Evolutionary conservation across 2,888 invertebrate species (phyloP).

Genomic region (Liposcelis brunnea): DNA sequence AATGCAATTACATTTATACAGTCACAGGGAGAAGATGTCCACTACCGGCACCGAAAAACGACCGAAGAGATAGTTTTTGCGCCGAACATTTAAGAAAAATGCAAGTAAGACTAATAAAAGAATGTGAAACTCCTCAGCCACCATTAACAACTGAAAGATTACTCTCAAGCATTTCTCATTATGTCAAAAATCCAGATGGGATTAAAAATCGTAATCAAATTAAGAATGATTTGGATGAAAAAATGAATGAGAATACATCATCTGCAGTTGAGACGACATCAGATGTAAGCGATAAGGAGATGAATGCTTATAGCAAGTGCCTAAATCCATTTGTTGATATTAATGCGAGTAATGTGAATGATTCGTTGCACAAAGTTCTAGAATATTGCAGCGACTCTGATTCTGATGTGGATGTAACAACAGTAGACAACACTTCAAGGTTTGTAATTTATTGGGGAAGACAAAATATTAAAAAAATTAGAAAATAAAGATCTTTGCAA

Average conservation of each 20-base stretch:
- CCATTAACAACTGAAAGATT: background rate
- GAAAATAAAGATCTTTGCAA: too few relatives aligned
- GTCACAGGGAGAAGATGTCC: conserved; percentile 56
- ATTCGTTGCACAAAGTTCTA: conserved; percentile 37
- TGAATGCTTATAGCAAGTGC: conserved; percentile 2
- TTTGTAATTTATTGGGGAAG: conserved; percentile 28
- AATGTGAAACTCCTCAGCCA: background rate
- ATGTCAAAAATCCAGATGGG: background rate
- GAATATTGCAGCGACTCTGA: conserved; percentile 60
- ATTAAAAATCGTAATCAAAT: too few relatives aligned
- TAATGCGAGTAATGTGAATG: conserved; percentile 32
- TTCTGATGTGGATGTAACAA: conserved; percentile 48
- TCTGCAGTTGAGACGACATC: too few relatives aligned
- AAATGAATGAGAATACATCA: too few relatives aligned
- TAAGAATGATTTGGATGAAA: too few relatives aligned
- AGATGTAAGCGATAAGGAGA: conserved; percentile 14
- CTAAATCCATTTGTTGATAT: conserved; percentile 30
- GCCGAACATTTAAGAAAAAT: conserved; percentile 1
- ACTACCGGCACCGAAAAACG: conserved; percentile 56
- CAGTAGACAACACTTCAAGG: conserved; percentile 41
- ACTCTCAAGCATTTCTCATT: background rate
- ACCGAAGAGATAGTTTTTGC: conserved; percentile 40
- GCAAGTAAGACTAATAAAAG: background rate
- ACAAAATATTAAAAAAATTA: too few relatives aligned
- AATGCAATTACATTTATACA: conserved; percentile 52